Base-by-base conservation (phyloP, 2,113 vertebrate species). In the Anser cygnoides region DNA sequence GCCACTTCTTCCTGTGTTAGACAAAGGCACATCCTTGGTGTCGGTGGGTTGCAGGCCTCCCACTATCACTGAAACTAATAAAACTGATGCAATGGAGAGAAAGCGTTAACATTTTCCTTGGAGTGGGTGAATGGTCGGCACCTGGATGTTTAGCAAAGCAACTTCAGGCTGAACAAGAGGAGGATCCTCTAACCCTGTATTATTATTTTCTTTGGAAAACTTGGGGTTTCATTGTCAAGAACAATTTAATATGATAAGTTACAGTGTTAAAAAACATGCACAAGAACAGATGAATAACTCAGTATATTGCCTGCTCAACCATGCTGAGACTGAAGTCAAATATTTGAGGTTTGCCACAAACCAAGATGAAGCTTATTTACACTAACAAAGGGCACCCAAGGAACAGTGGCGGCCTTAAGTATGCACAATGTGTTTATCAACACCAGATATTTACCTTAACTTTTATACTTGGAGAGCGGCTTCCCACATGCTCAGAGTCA, bases 271-370 rank as follows among this genome's bases (percentile, higher is more conserved):
- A 82, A 73, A 61, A 25, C 63, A 18, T 12, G 66, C 77, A 65
- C 43, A 66, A 52, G 54, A 79, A 41, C 16, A 63, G 77, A 86
- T 61, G 18, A 86, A 41, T 31, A 43, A 84, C 84, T 81, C 78
- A 29, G 19, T 6, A 14, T 82, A 84, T 41, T 85, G 84, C 89
- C 90, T 72, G 37, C 75, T 79, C 57, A 61, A 44, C 43, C 25
- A 5, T 68, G 76, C 84, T 90, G 82, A 92, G 91, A 76, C 92
- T 46, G 57, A 55, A 96, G 65, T 72, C 85, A 91, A 93, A 96
- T 89, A 90, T 35, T 85, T 97, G 96, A 97, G 96, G 96, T 97
- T 97, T 92, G 88, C 95, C 92, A 94, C 95, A 95, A 97, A 96
- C 90, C 66, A 55, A 88, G 63, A 75, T 79, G 93, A 74, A 92